Evolutionary conservation across 1,140 invertebrate species (phyloP).

Genomic region (Drosophila pruinosa): DNA sequence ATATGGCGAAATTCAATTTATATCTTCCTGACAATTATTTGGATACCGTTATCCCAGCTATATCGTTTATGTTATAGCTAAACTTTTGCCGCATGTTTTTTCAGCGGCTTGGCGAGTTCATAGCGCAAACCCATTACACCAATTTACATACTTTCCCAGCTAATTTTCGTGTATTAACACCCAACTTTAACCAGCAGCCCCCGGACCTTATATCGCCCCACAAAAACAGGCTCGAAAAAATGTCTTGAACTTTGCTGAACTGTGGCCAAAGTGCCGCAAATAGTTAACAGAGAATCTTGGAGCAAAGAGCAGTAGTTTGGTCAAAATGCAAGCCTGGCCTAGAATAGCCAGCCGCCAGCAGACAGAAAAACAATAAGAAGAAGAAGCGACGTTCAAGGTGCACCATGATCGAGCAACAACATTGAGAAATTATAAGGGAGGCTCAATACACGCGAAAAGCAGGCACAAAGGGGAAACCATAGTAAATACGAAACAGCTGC

Average conservation of each 20-base stretch:
- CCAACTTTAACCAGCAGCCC: not conserved
- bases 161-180: constrained; percentile 29
- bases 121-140: constrained; percentile 11
- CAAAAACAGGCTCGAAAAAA: constrained; percentile 38
- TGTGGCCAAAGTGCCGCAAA: constrained; percentile 48
- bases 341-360: constrained; percentile 48
- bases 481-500: constrained; percentile 80
- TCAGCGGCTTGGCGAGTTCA: not conserved
- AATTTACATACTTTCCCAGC: constrained; percentile 26
- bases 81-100: not conserved
- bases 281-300: constrained; percentile 53
- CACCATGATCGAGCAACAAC: constrained; percentile 45
- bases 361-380: constrained; percentile 30
- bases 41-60: not conserved
- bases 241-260: constrained; percentile 74
- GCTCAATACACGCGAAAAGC: constrained; percentile 68
- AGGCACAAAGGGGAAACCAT: constrained; percentile 69
- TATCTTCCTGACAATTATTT: not conserved
- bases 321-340: constrained; percentile 56
- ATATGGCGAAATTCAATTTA: not conserved
- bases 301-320: constrained; percentile 30
- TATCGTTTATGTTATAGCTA: not conserved
- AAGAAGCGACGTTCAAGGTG: constrained; percentile 60
- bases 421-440: constrained; percentile 65
- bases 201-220: constrained; percentile 4